Conservation (phyloP, 2,888 invertebrate genomes). For the Ichneumon xanthorius region DNA sequence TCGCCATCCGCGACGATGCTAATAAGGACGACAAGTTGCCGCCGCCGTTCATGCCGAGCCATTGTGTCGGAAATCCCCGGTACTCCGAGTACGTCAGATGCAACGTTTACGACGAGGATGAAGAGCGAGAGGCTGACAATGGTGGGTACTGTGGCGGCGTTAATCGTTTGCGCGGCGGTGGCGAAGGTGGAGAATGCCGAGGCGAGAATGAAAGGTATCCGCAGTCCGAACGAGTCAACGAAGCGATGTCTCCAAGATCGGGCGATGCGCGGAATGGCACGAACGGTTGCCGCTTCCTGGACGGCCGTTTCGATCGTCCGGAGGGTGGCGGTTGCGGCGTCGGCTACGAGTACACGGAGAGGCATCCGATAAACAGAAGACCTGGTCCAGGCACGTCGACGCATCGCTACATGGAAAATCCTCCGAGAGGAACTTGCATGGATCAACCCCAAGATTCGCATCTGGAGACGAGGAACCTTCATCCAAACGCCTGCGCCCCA, state of each 20-base stretch:
- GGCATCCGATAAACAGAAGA: constrained; percentile 36
- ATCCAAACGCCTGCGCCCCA: neutral
- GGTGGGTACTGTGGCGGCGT: constrained; percentile 27
- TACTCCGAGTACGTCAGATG: constrained; percentile 12
- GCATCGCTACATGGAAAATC: constrained; percentile 22
- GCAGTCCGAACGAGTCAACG: constrained; percentile 43
- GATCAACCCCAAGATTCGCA: constrained; percentile 43
- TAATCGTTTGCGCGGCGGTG: constrained; percentile 75
- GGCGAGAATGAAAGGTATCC: constrained; percentile 63
- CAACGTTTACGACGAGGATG: constrained; percentile 26
- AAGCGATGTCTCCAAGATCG: constrained; percentile 36
- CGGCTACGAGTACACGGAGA: constrained; percentile 42
- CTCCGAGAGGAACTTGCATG: neutral
- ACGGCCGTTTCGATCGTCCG: constrained; percentile 53
- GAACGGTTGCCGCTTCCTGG: constrained; percentile 32
- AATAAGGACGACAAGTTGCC: constrained; percentile 66
- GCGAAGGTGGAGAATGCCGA: constrained; percentile 55
- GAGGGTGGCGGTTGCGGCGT: constrained; percentile 67
- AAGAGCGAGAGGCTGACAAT: constrained; percentile 37
- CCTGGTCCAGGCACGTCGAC: constrained; percentile 6
- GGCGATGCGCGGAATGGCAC: constrained; percentile 50
- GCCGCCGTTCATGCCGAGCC: constrained; percentile 63
- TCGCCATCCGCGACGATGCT: constrained; percentile 50
- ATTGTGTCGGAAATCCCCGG: constrained; percentile 67
- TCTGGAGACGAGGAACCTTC: constrained; percentile 28